Evolutionary conservation across 2,797 vertebrate genomes (phyloP).

Genomic region (Mormyrops boulengeri): DNA sequence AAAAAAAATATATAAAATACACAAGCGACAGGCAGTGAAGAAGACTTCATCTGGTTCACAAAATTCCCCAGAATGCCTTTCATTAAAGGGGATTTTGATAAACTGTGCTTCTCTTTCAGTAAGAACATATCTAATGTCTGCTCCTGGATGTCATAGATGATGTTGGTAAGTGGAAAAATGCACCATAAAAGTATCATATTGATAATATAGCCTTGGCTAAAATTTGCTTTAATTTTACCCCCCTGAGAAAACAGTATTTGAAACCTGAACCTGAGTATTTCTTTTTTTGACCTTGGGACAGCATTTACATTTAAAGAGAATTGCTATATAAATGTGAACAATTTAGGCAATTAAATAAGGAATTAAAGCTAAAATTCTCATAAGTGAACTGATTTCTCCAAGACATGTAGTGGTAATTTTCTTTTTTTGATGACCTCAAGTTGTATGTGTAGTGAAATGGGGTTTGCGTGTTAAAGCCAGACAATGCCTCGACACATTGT

Average conservation of each 20-base stretch:
- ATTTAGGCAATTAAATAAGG: neutral
- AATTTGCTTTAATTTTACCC: slow-evolving; percentile 10
- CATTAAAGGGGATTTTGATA: neutral
- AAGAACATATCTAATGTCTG: neutral
- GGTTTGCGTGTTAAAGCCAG: neutral
- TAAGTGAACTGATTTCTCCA: neutral
- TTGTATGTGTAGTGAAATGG: neutral
- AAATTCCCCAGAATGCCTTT: neutral
- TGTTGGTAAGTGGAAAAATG: neutral
- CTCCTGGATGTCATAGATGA: neutral
- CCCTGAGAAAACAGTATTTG: slow-evolving; percentile 3
- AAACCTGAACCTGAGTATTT: neutral
- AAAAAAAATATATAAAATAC: neutral
- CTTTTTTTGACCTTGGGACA: neutral
- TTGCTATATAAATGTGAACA: neutral
- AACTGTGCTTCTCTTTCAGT: neutral
- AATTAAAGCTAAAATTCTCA: neutral
- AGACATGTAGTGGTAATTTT: neutral
- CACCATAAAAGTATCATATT: neutral
- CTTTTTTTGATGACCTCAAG: neutral
- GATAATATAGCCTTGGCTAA: neutral
- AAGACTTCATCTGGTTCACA: neutral
- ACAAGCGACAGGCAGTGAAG: neutral
- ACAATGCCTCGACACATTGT: neutral
- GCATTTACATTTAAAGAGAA: neutral